Conservation (phyloP, 2,888 invertebrate genomes). For the Glaucopsyche alexis region DNA sequence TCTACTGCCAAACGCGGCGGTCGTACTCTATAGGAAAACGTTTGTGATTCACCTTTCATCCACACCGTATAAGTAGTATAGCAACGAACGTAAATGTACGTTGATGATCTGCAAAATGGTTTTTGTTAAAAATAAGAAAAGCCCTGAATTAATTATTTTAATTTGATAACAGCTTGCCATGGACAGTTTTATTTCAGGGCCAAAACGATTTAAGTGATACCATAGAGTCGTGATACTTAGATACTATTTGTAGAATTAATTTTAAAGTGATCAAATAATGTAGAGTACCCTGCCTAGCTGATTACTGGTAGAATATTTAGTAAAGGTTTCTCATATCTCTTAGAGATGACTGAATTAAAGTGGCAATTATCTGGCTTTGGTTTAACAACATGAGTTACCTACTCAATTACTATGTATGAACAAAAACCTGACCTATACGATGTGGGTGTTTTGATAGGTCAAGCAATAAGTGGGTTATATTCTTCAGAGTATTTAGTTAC, state of each 20-base stretch:
- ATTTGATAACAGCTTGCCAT: too few relatives aligned
- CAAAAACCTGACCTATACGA: not conserved
- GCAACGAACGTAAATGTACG: not conserved
- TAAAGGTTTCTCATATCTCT: too few relatives aligned
- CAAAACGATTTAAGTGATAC: too few relatives aligned
- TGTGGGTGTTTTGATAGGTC: not conserved
- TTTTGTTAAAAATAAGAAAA: not conserved
- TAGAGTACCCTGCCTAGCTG: too few relatives aligned
- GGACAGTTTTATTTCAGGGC: too few relatives aligned
- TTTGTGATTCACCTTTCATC: slow-evolving; percentile 13
- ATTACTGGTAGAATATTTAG: too few relatives aligned
- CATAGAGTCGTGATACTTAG: too few relatives aligned
- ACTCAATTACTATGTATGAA: not conserved
- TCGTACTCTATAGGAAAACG: slow-evolving; percentile 31
- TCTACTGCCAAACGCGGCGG: slow-evolving; percentile 51
- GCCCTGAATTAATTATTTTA: not conserved
- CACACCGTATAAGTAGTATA: not conserved
- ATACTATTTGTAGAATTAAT: too few relatives aligned
- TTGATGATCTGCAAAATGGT: not conserved
- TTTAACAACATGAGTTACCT: too few relatives aligned
- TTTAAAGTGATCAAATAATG: too few relatives aligned
- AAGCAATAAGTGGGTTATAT: not conserved
- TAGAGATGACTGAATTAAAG: too few relatives aligned
- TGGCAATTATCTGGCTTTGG: too few relatives aligned
- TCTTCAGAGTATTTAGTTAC: not conserved